A percentile compares a stretch with the other conserved stretches of the same genome.
These are phyloP conservation scores for Caenorhabditis briggsae DNA, from an alignment of 1,140 invertebrate species.

Conservation along the genomic window DNA sequence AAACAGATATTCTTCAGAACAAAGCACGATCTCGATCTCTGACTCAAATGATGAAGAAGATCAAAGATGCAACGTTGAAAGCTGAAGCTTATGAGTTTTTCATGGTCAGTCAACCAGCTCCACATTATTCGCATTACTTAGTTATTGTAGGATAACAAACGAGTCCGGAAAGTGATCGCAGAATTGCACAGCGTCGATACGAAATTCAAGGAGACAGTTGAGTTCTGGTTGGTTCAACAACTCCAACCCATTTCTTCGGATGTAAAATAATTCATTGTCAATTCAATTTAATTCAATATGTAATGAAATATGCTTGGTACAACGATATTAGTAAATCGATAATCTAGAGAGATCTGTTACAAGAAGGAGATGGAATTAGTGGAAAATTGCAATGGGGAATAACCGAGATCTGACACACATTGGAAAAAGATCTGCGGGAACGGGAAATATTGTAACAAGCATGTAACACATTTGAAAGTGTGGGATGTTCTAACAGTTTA, in stretches of 20 bases:
- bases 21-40: background rate
- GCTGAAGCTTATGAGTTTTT: slow-evolving; percentile 9
- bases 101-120: background rate
- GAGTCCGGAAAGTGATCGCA: background rate
- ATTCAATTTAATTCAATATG: background rate
- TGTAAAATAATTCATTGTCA: background rate
- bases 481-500: background rate
- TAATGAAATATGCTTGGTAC: too few species aligned
- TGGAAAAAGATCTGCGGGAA: background rate
- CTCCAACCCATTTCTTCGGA: background rate
- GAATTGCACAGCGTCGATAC: background rate
- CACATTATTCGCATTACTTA: background rate
- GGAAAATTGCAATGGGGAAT: background rate
- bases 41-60: background rate
- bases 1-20: background rate
- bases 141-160: background rate
- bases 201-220: background rate
- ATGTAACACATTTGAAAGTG: background rate
- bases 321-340: too few species aligned
- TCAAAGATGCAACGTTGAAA: slow-evolving; percentile 17
- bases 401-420: background rate
- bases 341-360: too few species aligned
- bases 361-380: background rate
- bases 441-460: background rate
- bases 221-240: background rate